phyloP scores from a whole-genome alignment of 2,113 vertebrate genomes.

The Myiopsitta monachus region DNA sequence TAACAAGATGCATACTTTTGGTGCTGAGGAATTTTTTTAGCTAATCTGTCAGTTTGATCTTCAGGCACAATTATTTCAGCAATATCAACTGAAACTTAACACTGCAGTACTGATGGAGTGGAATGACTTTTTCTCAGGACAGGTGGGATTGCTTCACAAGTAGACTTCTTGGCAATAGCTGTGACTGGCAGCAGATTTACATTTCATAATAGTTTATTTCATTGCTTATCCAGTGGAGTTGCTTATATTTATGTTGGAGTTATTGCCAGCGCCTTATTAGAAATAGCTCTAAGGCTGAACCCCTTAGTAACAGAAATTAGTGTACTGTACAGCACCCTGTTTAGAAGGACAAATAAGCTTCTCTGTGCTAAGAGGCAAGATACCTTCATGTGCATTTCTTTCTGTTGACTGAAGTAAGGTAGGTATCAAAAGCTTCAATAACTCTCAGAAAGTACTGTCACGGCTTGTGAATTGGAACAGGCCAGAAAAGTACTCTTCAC shows the following conservation, averaged over 20 bases:
- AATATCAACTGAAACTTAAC: background rate
- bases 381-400: background rate
- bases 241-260: background rate
- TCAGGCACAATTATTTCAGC: background rate
- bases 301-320: background rate
- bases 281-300: background rate
- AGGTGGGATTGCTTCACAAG: background rate
- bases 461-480: background rate
- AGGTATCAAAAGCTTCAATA: background rate
- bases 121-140: background rate
- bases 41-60: conserved; percentile 11
- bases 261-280: background rate
- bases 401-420: background rate
- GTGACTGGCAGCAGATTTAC: background rate
- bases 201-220: background rate
- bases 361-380: background rate
- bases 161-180: background rate
- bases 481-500: background rate
- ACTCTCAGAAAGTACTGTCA: background rate
- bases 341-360: background rate
- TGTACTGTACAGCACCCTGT: background rate
- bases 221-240: background rate
- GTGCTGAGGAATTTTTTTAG: background rate
- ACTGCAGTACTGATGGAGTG: background rate
- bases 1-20: background rate